Base-by-base conservation (phyloP, 2,113 vertebrate species). In the Grammomys surdaster region DNA sequence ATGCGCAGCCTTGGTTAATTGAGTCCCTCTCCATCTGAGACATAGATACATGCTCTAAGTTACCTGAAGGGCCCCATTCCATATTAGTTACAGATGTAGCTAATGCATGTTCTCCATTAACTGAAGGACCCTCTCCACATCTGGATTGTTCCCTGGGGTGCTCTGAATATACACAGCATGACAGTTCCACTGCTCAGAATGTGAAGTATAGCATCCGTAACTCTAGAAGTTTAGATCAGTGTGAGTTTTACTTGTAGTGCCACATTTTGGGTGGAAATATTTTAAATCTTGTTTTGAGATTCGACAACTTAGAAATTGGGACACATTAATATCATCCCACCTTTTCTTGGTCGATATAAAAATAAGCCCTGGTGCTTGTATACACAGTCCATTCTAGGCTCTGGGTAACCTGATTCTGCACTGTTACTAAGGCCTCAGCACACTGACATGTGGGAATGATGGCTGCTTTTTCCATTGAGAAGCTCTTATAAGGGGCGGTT, bases 281-380 rank as follows among this genome's bases (percentile, higher is more conserved):
- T 94, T 43, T 56, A 19, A 43, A 10, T 54, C 60, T 88, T 87
- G 72, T 90, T 86, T 89, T 7, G 60, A 85, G 87, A 65, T 70
- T 14, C 5, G 0, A 12, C 26, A 65, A 20, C 77, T 95, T 93
- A 40, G 28, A 24, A 8, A 58, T 75, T 40, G 40, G 31, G 51
- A 65, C 70, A 36, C 3, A 65, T 31, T 28, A 2, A 3, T 24
- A 6, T 24, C 48, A 22, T 28, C 22, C 16, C 1, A 0, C 10
- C 26, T 78, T 75, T 56, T 58, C 81, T 56, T 40, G 36, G 7
- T 51, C 28, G 78, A 73, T 12, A 40, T 19, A 51, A 12, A 40
- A 1, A 0, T 28, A 26, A 10, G 46, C 0, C 2, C 7, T 0
- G 3, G 20, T 0, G 28, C 16, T 0, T 20, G 1, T 1, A 3